Base-by-base conservation (phyloP, 2,888 invertebrate genomes). In the Drosophila limbata region DNA sequence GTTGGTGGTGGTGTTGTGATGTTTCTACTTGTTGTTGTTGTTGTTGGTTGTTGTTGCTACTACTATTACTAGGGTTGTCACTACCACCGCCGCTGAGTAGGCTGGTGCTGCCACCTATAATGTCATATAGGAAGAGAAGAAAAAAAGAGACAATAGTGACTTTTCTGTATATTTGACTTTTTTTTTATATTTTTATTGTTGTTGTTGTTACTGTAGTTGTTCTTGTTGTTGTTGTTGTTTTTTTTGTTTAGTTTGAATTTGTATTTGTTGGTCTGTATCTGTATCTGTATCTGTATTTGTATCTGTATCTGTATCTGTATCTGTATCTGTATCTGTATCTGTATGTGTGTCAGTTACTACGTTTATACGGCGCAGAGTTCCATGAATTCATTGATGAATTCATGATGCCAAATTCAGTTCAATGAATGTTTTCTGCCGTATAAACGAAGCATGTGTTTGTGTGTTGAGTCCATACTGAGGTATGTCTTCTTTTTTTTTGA, bases 101-200 rank as follows among this genome's bases (percentile, higher is more conserved):
- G 91, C 90, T 88, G 91, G 92, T 91, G 90, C 92, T 91, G 91
- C 91, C 92, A 91, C 92, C 92, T 92, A 92, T 90, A 92, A 92
- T 89, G 90, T 86, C 82, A 93, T 92, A 91, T 91, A 92, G 93
- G 92, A 92, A 92, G 92, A 92, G 92, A 93, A 92, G 93, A 92
- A 92, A 93, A 92, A 93, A 92, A 93, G 93, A 93, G 93, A 93
- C 93, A 93, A 92, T 92, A 93, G 93, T 93, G 93, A 93, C 93
- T 93, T 92, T 86, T 91, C 91, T 91, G 91, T 92, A 83, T 86
- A 86, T 90, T 86, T 85, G 74, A 91, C 90, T 89, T 88, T 84
- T 73, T 82, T 66, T 42, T 77, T 69, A 80, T 69, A 35, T 78
- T 81, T 55, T 72, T 74, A 72, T 72, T 81, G 69, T 69, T 66